phyloP scores from a whole-genome alignment of 35 echinoderm and acorn worm species.

The Holothuria glaberrima region DNA sequence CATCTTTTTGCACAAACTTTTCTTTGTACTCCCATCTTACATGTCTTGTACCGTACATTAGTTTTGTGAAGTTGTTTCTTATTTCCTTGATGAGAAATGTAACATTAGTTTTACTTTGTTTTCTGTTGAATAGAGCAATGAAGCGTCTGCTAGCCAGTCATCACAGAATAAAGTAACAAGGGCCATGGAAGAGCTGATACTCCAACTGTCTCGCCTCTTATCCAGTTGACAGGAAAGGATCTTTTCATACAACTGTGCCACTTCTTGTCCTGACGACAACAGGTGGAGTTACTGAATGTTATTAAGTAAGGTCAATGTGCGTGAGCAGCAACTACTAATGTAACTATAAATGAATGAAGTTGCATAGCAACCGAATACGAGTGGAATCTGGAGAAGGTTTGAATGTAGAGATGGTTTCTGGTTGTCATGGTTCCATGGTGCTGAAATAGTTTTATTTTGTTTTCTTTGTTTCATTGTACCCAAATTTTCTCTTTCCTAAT shows the following conservation, averaged over 20 bases:
- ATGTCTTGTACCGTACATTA: too few relatives aligned
- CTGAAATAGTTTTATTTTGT: too few relatives aligned
- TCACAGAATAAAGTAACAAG: constrained; percentile 13
- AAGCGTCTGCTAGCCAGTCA: not conserved
- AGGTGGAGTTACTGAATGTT: not conserved
- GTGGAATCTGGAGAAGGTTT: not conserved
- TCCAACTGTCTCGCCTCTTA: constrained; percentile 40
- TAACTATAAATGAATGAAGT: not conserved
- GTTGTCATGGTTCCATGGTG: too few relatives aligned
- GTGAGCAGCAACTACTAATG: not conserved
- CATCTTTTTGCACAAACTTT: too few relatives aligned
- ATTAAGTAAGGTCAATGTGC: not conserved
- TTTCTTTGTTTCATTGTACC: too few relatives aligned
- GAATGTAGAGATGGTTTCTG: too few relatives aligned
- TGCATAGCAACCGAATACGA: not conserved
- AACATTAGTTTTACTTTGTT: not conserved
- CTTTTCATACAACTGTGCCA: too few relatives aligned
- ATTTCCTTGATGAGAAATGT: not conserved
- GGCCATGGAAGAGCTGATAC: constrained; percentile 39
- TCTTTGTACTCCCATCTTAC: too few relatives aligned
- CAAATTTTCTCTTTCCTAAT: too few relatives aligned
- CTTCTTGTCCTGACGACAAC: not conserved
- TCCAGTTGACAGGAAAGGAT: constrained; percentile 18
- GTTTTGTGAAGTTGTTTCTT: not conserved
- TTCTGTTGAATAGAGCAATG: constrained; percentile 26